phyloP scores from a whole-genome alignment of 2,888 invertebrate species.

The Calephelis perditalis region DNA sequence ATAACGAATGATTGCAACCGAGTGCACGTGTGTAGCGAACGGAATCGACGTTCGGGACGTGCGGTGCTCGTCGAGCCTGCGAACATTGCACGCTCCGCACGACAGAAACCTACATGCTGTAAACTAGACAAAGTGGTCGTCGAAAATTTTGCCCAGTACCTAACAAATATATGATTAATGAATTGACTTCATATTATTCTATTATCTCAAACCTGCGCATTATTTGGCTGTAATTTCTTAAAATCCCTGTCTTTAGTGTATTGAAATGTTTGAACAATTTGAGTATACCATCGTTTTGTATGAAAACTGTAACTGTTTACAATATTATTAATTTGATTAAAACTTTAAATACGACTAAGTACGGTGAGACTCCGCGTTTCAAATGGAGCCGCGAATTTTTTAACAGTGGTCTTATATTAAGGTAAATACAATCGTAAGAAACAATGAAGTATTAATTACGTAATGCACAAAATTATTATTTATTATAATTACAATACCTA shows the following conservation, averaged over 20 bases:
- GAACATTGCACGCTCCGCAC: constrained; percentile 31
- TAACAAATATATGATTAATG: constrained; percentile 76
- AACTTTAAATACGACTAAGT: constrained; percentile 72
- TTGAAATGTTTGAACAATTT: constrained; percentile 66
- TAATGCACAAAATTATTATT: constrained; percentile 76
- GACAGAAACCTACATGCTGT: constrained; percentile 44
- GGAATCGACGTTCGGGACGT: constrained; percentile 23
- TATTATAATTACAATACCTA: constrained; percentile 77
- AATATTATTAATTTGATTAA: constrained; percentile 61
- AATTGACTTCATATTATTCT: constrained; percentile 76
- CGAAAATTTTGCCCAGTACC: constrained; percentile 61
- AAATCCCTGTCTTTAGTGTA: constrained; percentile 74
- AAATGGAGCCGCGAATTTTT: constrained; percentile 56
- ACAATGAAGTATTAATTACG: constrained; percentile 75
- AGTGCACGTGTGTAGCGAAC: constrained; percentile 62
- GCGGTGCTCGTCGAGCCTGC: constrained; percentile 15
- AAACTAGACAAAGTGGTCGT: constrained; percentile 63
- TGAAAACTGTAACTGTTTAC: constrained; percentile 53
- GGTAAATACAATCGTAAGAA: constrained; percentile 76
- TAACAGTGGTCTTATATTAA: constrained; percentile 74
- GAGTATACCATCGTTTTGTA: constrained; percentile 51
- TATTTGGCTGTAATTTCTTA: constrained; percentile 66
- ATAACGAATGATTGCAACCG: constrained; percentile 70
- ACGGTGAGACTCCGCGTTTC: constrained; percentile 61
- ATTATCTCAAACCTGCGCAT: constrained; percentile 72